Evolutionary conservation across 2,797 vertebrate genomes (phyloP), one percentile per base, ranked within the genome.

Genomic region (Momotus momota): DNA sequence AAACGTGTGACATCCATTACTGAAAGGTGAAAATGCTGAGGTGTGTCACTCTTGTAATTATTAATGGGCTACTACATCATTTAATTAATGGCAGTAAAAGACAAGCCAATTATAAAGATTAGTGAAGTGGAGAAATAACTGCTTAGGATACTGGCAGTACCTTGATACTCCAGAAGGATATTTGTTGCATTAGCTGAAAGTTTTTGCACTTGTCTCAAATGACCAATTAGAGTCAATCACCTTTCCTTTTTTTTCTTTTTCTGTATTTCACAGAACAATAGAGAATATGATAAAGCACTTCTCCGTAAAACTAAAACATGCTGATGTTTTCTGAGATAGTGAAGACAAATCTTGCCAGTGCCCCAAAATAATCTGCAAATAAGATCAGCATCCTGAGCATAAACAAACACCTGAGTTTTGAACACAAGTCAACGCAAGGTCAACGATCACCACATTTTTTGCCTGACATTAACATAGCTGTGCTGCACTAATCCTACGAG

Each of bases 101-200:
- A 98, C 98, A 98, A 99, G 98, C 98, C 99, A 99, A 99, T 99
- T 99, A 99, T 98, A 99, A 99, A 99, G 99, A 99, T 99, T 99
- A 99, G 98, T 98, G 98, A 99, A 99, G 99, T 99, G 99, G 98
- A 99, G 98, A 99, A 99, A 98, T 98, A 98, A 98, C 98, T 98
- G 98, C 99, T 99, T 98, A 99, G 98, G 98, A 98, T 98, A 98
- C 97, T 94, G 97, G 97, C 86, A 96, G 96, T 97, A 97, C 97
- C 97, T 98, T 97, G 97, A 96, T 98, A 98, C 96, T 97, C 95
- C 97, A 96, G 96, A 96, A 95, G 95, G 97, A 97, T 97, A 97
- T 97, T 95, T 98, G 97, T 96, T 97, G 90, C 97, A 91, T 96
- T 94, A 93, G 88, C 66, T 94, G 65, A 77, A 95, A 96, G 70